These are phyloP conservation scores for Dendrocopos noguchii DNA, from an alignment of 2,113 vertebrate species.

Conservation along the genomic window DNA sequence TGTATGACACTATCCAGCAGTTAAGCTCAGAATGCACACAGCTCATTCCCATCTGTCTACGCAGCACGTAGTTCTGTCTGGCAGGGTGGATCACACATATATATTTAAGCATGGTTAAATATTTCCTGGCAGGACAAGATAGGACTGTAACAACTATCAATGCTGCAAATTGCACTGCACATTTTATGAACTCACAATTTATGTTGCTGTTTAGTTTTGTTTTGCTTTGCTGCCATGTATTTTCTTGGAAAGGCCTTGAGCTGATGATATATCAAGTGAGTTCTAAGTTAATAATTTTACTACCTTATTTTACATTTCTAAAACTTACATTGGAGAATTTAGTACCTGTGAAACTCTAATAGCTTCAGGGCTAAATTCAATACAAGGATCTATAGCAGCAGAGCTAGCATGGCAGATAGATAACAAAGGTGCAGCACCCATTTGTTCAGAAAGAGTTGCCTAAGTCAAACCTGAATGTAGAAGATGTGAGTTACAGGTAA, in stretches of 20 bases:
- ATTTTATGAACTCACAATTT: constrained; percentile 56
- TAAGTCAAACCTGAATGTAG: background rate
- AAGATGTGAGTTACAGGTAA: background rate
- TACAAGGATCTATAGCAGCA: background rate
- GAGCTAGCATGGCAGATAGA: constrained; percentile 4
- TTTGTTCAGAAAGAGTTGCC: background rate
- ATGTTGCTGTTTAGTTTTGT: constrained; percentile 39
- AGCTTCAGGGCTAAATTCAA: constrained; percentile 17
- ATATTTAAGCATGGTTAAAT: background rate
- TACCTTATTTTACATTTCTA: constrained; percentile 53
- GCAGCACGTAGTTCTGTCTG: background rate
- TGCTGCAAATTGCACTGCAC: constrained; percentile 18
- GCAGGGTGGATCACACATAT: background rate
- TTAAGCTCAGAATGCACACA: background rate
- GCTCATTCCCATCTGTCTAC: background rate
- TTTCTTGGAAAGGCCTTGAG: constrained; percentile 44
- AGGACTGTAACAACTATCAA: constrained; percentile 7
- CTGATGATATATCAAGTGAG: constrained; percentile 31
- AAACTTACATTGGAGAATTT: constrained; percentile 41
- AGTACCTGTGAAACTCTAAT: constrained; percentile 44
- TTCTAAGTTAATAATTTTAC: constrained; percentile 48
- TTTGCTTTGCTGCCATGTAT: constrained; percentile 46
- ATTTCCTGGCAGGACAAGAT: background rate
- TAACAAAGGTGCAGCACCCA: background rate
- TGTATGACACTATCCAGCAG: background rate